Base-by-base conservation (phyloP, 2,888 invertebrate species). In the Heliconius aoede region DNA sequence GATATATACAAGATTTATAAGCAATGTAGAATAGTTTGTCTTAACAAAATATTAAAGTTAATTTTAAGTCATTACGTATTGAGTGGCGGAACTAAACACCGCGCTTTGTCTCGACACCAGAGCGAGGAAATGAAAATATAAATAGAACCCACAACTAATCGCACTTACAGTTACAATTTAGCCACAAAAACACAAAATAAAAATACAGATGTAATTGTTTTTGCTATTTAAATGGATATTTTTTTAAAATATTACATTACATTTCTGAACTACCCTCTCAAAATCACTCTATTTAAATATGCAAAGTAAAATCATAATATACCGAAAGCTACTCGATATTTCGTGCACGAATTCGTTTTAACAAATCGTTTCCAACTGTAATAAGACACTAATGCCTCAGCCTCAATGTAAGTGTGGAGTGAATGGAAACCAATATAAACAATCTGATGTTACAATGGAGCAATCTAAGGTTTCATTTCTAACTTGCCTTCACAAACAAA, bases 321-420 rank as follows among this genome's bases (percentile, higher is more conserved):
- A 9, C 24, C n/a, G 24, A 55, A 55, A 55, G 69, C 15, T 55
- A 55, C 8, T 55, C 69, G 30, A 55, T 69, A 69, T 55, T 30
- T 51, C 55, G n/a, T 1, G 30, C 51, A 15, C 55, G 15, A 55
- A 69, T 13, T 7, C 69, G 21, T 55, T 55, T 21, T 24, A 69
- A 32, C 32, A 15, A 69, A 69, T 69, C 21, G 32, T 32, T 55
- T 13, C 30, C 55, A 55, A 69, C 18, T 55, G n/a, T 69, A 69
- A 69, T 69, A 55, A 55, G 69, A 69, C 69, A 55, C 55, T 69
- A 69, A 65, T 65, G 36, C 36, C 36, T 36, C 15, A 30, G 55
- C 32, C 51, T 55, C 30, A 55, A 55, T 24, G 69, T 69, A 24
- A 69, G 55, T 69, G 32, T 30, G 69, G 15, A 69, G 30, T 55